Evolutionary conservation across 2,797 vertebrate genomes (phyloP).

Genomic region (Gila robusta): DNA sequence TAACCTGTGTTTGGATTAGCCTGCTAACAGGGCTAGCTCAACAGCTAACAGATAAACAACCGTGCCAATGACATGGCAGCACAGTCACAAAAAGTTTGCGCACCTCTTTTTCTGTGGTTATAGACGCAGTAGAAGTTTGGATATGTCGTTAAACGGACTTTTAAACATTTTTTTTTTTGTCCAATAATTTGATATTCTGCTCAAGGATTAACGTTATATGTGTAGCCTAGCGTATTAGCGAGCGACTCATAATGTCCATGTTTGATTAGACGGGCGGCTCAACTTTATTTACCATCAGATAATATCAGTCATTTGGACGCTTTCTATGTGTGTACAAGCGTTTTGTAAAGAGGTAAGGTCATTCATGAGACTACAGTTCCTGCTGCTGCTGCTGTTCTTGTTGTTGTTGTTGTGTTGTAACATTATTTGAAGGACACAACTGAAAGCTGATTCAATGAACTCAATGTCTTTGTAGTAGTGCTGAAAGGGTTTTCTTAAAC

Average conservation of each 20-base stretch:
- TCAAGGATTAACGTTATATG: slow-evolving; percentile 8
- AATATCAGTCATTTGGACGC: neutral
- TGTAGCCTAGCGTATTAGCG: slow-evolving; percentile 44
- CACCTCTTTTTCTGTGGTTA: neutral
- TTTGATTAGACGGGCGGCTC: slow-evolving; percentile 22
- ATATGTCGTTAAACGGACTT: slow-evolving; percentile 2
- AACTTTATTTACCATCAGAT: neutral
- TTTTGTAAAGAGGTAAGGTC: slow-evolving; percentile 2
- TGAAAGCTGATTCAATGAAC: neutral
- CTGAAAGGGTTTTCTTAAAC: neutral
- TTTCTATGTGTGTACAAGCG: neutral
- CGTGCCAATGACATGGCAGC: slow-evolving; percentile 33
- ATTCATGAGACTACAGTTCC: neutral
- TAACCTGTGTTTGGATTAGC: slow-evolving; percentile 54
- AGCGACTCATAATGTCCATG: slow-evolving; percentile 22
- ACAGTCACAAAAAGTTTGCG: slow-evolving; percentile 48
- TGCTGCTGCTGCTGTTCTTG: neutral
- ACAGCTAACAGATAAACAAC: slow-evolving; percentile 45
- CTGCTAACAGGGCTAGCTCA: slow-evolving; percentile 46
- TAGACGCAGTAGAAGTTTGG: neutral
- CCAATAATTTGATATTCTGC: neutral
- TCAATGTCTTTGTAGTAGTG: neutral
- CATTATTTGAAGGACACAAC: slow-evolving; percentile 12
- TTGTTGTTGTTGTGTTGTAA: neutral
- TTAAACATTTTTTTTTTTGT: neutral